A percentile compares a stretch with the other conserved stretches of the same genome.
These are phyloP conservation scores for Drosophila austrosaltans DNA, from an alignment of 2,888 invertebrate genomes.

Conservation along the genomic window DNA sequence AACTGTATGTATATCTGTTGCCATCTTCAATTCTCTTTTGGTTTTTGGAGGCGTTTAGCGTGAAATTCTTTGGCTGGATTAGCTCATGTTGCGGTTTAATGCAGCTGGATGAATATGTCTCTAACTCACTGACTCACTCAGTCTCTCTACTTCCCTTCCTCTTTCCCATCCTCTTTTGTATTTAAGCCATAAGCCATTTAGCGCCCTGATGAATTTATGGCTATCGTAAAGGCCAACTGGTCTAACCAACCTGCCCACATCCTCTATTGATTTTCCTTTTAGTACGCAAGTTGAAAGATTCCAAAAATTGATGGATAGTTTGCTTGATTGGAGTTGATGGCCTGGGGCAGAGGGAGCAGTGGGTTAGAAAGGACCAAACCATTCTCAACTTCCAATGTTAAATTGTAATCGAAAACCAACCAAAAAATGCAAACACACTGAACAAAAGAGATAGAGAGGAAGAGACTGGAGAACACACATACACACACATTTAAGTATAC, in stretches of 20 bases:
- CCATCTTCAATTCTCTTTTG: background rate
- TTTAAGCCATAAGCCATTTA: constrained; percentile 62
- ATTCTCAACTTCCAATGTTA: background rate
- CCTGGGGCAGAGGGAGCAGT: background rate
- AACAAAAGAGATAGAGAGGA: background rate
- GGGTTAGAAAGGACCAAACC: background rate
- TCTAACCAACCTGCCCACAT: constrained; percentile 4
- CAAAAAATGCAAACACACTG: constrained; percentile 42
- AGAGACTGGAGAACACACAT: too few relatives aligned
- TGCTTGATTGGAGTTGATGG: constrained; percentile 40
- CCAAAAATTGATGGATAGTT: constrained; percentile 44
- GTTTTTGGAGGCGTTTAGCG: constrained; percentile 39
- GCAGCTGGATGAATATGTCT: constrained; percentile 29
- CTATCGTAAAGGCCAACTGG: constrained; percentile 5
- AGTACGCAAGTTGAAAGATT: constrained; percentile 26
- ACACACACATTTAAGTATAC: constrained; percentile 2
- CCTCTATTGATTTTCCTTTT: constrained; percentile 40
- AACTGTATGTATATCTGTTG: too few relatives aligned
- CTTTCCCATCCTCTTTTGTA: constrained; percentile 16
- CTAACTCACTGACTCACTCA: background rate
- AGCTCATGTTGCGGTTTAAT: constrained; percentile 49
- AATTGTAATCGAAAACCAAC: constrained; percentile 38
- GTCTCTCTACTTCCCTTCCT: constrained; percentile 5
- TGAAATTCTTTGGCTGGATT: constrained; percentile 42
- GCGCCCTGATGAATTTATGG: constrained; percentile 71